phyloP scores from a whole-genome alignment of 2,113 vertebrate genomes.

The Aythya baeri region DNA sequence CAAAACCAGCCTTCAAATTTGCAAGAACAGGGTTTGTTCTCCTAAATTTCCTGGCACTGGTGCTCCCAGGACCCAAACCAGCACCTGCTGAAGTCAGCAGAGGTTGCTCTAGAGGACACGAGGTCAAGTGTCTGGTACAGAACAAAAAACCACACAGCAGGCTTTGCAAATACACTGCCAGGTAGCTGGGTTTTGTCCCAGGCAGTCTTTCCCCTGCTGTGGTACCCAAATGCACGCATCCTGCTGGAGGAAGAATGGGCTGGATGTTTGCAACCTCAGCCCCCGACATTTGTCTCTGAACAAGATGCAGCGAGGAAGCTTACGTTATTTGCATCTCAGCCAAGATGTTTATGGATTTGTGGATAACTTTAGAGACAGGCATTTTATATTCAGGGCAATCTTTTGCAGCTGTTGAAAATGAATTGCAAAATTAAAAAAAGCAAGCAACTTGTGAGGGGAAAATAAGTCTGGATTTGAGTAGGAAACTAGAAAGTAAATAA shows the following conservation, averaged over 20 bases:
- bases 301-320: background rate
- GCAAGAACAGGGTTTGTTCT: background rate
- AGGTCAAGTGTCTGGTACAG: background rate
- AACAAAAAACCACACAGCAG: background rate
- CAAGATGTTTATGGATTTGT: background rate
- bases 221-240: background rate
- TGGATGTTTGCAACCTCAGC: background rate
- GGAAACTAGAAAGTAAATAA: constrained; percentile 10
- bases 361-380: background rate
- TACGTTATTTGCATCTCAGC: background rate
- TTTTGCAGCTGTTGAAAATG: background rate
- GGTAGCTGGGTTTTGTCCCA: background rate
- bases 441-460: background rate
- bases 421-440: constrained; percentile 2
- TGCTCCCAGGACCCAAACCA: background rate
- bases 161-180: background rate
- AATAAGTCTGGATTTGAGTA: background rate
- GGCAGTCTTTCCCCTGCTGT: background rate
- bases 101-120: background rate
- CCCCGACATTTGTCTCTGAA: background rate
- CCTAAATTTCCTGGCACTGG: background rate
- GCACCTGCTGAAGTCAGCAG: background rate
- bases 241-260: background rate
- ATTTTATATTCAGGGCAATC: background rate
- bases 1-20: background rate